Evolutionary conservation across 2,888 invertebrate species (phyloP).

Genomic region (Sipha maydis): DNA sequence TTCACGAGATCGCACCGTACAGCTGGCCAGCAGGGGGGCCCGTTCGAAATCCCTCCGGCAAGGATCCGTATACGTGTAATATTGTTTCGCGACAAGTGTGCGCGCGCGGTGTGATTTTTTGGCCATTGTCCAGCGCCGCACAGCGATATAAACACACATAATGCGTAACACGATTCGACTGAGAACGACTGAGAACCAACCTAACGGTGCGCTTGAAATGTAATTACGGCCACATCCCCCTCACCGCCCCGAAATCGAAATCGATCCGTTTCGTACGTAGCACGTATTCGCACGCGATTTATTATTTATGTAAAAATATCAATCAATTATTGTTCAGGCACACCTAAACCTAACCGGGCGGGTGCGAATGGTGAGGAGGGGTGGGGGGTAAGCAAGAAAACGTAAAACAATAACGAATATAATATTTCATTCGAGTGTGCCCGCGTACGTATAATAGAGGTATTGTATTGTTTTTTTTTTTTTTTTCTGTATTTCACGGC

Average conservation of each 20-base stretch:
- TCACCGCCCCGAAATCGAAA: not conserved
- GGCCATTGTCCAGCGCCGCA: conserved; percentile 22
- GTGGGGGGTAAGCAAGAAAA: too few relatives aligned
- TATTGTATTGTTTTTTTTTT: not conserved
- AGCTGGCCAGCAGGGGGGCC: not conserved
- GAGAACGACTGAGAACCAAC: too few relatives aligned
- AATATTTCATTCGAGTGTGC: not conserved
- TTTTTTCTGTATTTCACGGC: not conserved
- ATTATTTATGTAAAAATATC: not conserved
- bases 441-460: not conserved
- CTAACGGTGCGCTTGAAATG: conserved; percentile 7
- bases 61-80: not conserved
- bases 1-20: not conserved
- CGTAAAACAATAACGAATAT: not conserved
- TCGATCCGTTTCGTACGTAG: not conserved
- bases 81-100: conserved; percentile 27
- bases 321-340: not conserved
- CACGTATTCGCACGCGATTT: not conserved
- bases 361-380: too few relatives aligned
- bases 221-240: not conserved
- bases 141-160: conserved; percentile 2
- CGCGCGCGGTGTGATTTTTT: not conserved
- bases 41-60: conserved; percentile 5
- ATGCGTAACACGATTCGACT: not conserved
- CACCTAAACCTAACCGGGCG: too few relatives aligned